A percentile compares a stretch with the other conserved stretches of the same genome.
phyloP scores from a whole-genome alignment of 2,113 vertebrate species.

The Sphyrna mokarran region DNA sequence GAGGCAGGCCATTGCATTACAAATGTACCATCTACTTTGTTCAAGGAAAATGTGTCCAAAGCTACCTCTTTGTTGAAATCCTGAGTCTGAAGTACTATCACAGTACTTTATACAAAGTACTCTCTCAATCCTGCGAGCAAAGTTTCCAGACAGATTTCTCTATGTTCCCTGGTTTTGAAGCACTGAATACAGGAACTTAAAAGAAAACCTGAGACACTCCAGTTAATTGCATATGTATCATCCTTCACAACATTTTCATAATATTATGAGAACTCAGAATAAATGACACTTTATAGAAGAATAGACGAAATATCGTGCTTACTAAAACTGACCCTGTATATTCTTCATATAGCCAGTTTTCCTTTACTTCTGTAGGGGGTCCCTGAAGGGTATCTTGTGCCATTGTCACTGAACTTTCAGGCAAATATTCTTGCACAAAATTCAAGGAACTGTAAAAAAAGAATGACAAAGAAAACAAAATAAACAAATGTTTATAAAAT shows the following conservation, averaged over 20 bases:
- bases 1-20: not conserved
- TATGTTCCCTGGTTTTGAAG: not conserved
- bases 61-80: not conserved
- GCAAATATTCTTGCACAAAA: not conserved
- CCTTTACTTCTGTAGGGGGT: not conserved
- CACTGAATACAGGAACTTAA: not conserved
- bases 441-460: not conserved
- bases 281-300: not conserved
- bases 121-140: not conserved
- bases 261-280: not conserved
- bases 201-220: not conserved
- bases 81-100: not conserved
- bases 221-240: not conserved
- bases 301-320: not conserved
- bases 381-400: not conserved
- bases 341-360: not conserved
- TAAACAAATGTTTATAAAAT: not conserved
- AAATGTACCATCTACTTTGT: not conserved
- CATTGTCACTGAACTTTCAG: not conserved
- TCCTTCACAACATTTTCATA: not conserved
- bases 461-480: not conserved
- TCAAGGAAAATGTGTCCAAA: not conserved
- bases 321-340: slow-evolving; percentile 9
- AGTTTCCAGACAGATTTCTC: not conserved
- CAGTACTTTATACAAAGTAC: too few relatives aligned